Conservation (phyloP, 2,113 vertebrate genomes). For the Etheostoma cragini region DNA sequence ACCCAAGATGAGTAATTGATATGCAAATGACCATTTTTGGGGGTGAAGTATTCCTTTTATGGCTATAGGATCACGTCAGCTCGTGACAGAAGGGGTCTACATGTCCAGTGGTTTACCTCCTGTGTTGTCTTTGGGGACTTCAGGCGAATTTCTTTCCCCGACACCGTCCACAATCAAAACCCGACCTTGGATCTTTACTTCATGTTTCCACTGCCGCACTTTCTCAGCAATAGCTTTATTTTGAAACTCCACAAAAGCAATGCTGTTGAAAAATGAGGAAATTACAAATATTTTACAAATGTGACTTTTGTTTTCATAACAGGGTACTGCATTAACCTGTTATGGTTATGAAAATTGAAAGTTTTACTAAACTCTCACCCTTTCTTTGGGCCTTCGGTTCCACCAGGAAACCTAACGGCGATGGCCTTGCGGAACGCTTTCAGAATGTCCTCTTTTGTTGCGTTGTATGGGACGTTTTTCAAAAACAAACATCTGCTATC, state of each 20-base stretch:
- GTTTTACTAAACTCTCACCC: slow-evolving; percentile 83
- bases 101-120: slow-evolving; percentile 45
- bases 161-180: slow-evolving; percentile 87
- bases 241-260: slow-evolving; percentile 94
- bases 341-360: too few relatives aligned
- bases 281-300: not conserved
- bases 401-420: slow-evolving; percentile 86
- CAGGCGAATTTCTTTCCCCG: slow-evolving; percentile 81
- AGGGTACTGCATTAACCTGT: not conserved
- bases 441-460: slow-evolving; percentile 86
- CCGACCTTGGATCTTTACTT: slow-evolving; percentile 86
- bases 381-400: slow-evolving; percentile 83
- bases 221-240: slow-evolving; percentile 86
- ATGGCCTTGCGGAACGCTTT: slow-evolving; percentile 87
- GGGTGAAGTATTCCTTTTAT: too few relatives aligned
- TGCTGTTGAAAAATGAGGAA: slow-evolving; percentile 74
- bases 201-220: slow-evolving; percentile 85
- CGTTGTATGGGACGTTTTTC: slow-evolving; percentile 90
- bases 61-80: not conserved
- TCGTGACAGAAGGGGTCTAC: not conserved
- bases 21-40: too few relatives aligned
- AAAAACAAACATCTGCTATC: slow-evolving; percentile 89
- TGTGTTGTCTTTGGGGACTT: slow-evolving; percentile 20
- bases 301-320: not conserved
- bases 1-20: too few relatives aligned